Evolutionary conservation across 2,888 invertebrate genomes (phyloP), one percentile per base, ranked within the genome.

Genomic region (Eustalomyia histrio): DNA sequence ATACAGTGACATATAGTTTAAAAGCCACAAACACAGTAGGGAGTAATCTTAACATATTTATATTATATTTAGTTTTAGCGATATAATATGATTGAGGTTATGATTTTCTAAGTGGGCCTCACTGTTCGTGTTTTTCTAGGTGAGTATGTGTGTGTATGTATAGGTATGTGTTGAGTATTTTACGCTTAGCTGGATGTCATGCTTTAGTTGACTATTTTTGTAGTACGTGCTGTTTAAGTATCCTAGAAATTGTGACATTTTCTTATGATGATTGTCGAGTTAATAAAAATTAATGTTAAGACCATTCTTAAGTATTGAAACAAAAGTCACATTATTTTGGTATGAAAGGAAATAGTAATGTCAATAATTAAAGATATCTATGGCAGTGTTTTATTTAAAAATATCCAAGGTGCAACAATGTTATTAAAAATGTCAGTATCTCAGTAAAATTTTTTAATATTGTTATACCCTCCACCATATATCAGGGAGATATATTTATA

Each of bases 281-380:
- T 65, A 74, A 74, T 74, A 74, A 65, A 74, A 74, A 65, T 65
- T 74, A 74, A 74, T 74, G 74, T 39, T 58, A 6, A n/a, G 43
- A 47, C 43, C 43, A 47, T n/a, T 47, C 0, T 47, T 47, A 6
- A 47, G 14, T 1, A n/a, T 7, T n/a, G n/a, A 14, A 47, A 6
- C 14, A 14, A 47, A 14, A 47, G 43, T 14, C 43, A 47, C 4
- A 47, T 14, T 6, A 47, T 3, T 47, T n/a, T 47, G 14, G 6
- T 16, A n/a, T 47, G n/a, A 39, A 47, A 47, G 3, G 43, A n/a
- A 14, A 47, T 16, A 47, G 14, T n/a, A n/a, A 1, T 47, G 43
- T n/a, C 43, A 47, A 47, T 47, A 39, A 29, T 1, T 29, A 29
- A 29, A 6, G 29, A 29, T 29, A 3, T 2, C 5, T 24, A 24